Base-by-base conservation (phyloP, 2,888 invertebrate species). In the Callimorpha dominula region DNA sequence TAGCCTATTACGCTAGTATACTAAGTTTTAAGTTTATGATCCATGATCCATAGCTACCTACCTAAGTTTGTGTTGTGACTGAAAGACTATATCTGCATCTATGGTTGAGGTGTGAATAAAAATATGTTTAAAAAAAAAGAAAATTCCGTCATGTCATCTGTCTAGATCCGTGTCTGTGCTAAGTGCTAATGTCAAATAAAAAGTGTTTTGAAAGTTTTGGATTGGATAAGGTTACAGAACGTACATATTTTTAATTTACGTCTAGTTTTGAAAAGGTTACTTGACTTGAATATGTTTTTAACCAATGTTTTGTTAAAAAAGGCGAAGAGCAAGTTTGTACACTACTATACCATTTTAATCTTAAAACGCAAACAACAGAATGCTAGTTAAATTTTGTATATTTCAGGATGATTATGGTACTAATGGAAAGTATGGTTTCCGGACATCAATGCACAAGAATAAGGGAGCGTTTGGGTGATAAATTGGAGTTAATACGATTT, bases 351-450 rank as follows among this genome's bases (percentile, higher is more conserved):
- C 9, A 15, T 40, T 65, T 65, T 17, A 50, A n/a, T 49, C 20
- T 62, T 3, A 40, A 11, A 50, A 62, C 14, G n/a, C 0, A 63
- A 46, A n/a, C 17, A 12, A 69, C 49, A 31, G 1, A 60, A 64
- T 49, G 17, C 15, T 12, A 9, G 17, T 20, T 42, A 65, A 12
- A 43, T 49, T 69, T 54, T 9, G 60, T 68, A 6, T 57, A 71
- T 96, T 96, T 81, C 87, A 98, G 98, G 89, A 89, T 93, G 76
- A 95, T 98, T 67, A 97, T 98, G 97, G 98, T 98, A 12, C 85
- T 97, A 80, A 95, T 98, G 96, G 97, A 98, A 90, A 98, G 98
- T 92, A 93, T 97, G 70, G 97, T 98, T 4, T 97, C 97, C 84
- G 98, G 98, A 0, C 98, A 98, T 86, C 96, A 96, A 83, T 96